A percentile compares a stretch with the other conserved stretches of the same genome.
phyloP scores from a whole-genome alignment of 2,113 vertebrate species.

The Thymallus thymallus region DNA sequence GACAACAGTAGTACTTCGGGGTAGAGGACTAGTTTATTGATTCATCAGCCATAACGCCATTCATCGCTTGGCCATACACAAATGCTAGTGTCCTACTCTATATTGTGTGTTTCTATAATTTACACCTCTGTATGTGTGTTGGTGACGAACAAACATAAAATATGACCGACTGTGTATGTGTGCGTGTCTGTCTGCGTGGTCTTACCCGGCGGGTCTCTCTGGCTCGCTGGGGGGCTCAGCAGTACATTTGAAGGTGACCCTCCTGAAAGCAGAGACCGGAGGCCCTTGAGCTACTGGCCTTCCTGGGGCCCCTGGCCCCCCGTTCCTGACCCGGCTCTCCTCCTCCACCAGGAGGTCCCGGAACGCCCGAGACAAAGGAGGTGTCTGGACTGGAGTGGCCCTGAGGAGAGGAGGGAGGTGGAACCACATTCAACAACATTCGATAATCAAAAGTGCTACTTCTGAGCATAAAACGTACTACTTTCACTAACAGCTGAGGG shows the following conservation, averaged over 20 bases:
- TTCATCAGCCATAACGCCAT: no score
- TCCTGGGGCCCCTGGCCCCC: slow-evolving; percentile 58
- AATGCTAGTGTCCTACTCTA: no score
- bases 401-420: slow-evolving; percentile 53
- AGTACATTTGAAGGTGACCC: slow-evolving; percentile 75
- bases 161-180: background rate
- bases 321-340: slow-evolving; percentile 68
- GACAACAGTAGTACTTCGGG: background rate
- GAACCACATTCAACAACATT: background rate
- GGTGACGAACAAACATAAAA: background rate
- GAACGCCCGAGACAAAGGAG: slow-evolving; percentile 81
- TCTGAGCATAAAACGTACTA: no score
- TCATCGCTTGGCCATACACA: no score
- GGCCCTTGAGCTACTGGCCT: slow-evolving; percentile 49
- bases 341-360: slow-evolving; percentile 84
- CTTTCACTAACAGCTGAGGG: no score
- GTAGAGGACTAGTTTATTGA: background rate
- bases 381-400: slow-evolving; percentile 76
- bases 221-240: slow-evolving; percentile 64
- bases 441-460: background rate
- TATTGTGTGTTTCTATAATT: background rate
- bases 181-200: background rate
- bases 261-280: slow-evolving; percentile 67
- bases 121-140: background rate
- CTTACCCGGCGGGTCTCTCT: slow-evolving; percentile 72